Base-by-base conservation (phyloP, 2,888 invertebrate species). In the Cybosia mesomella region DNA sequence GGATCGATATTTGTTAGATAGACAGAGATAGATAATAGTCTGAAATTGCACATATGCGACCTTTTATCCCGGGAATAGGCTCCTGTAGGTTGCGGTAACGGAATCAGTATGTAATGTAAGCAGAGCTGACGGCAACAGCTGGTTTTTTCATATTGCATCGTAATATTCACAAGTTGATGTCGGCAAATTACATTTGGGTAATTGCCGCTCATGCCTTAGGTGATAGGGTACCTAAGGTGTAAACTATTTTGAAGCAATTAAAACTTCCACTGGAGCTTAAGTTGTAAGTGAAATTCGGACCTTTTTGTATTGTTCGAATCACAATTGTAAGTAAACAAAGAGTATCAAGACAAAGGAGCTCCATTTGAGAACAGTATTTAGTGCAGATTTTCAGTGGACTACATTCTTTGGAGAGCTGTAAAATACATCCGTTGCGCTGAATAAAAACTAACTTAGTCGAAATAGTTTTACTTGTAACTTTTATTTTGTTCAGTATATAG, bases 281-380 rank as follows among this genome's bases (percentile, higher is more conserved):
- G 87, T 91, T 89, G 90, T 91, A 90, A 88, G 87, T 83, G 83
- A 88, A 89, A 89, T 91, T 91, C 80, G 87, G 88, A 90, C 88
- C 89, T 90, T 91, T 92, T 90, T 91, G 88, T 90, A 87, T 92
- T 91, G 89, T 91, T 90, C 85, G 74, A 79, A 80, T 85, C 83
- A 86, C 89, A 88, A 91, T 91, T 88, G 87, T 85, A 85, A 85
- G 88, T 89, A 92, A 92, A 93, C 91, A 93, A 93, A 91, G 92
- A 89, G 83, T 85, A 79, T 72, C 76, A 81, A 86, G 87, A 92
- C 92, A 92, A 92, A 90, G 87, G 81, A 91, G 88, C 83, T 90
- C 87, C 83, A 84, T 85, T 86, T 85, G 84, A 85, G 87, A 91
- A 91, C 88, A 87, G 90, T 91, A 90, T 91, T 92, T 92, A 92